phyloP scores from a whole-genome alignment of 1,140 invertebrate genomes.

The Cepaea nemoralis region DNA sequence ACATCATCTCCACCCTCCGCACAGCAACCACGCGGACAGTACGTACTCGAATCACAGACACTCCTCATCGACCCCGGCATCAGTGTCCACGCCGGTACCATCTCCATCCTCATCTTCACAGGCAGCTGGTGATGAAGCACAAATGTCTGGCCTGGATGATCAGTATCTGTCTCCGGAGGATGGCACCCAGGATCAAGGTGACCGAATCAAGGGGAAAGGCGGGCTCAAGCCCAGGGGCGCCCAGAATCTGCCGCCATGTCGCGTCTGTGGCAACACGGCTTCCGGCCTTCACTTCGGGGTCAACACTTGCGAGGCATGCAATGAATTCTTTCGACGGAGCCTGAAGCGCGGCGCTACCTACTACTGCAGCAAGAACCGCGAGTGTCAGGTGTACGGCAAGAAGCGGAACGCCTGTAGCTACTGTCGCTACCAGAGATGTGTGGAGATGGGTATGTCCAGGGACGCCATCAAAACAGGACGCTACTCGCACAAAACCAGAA shows the following conservation, averaged over 20 bases:
- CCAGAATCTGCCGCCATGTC: slow-evolving; percentile 67
- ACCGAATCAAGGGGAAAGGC: background rate
- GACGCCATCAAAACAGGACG: slow-evolving; percentile 81
- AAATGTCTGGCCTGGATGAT: background rate
- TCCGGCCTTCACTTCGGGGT: slow-evolving; percentile 75
- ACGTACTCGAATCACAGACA: background rate
- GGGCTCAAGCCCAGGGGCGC: background rate
- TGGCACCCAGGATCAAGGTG: background rate
- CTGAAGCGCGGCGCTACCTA: slow-evolving; percentile 61
- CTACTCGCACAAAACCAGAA: slow-evolving; percentile 69
- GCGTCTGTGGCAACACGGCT: slow-evolving; percentile 73
- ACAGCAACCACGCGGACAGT: background rate
- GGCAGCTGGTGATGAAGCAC: background rate
- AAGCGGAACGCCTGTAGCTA: slow-evolving; percentile 85
- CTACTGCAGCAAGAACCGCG: slow-evolving; percentile 53
- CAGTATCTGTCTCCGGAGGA: too few species aligned
- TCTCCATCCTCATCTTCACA: background rate
- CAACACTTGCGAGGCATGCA: slow-evolving; percentile 75
- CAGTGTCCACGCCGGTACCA: background rate
- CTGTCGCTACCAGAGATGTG: slow-evolving; percentile 98
- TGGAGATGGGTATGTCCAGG: slow-evolving; percentile 98
- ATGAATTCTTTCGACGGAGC: slow-evolving; percentile 56
- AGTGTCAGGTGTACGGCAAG: slow-evolving; percentile 53
- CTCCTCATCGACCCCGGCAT: background rate
- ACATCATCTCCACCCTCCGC: background rate